Base-by-base conservation (phyloP, 2,113 vertebrate genomes). In the Gnathonemus longibarbis region DNA sequence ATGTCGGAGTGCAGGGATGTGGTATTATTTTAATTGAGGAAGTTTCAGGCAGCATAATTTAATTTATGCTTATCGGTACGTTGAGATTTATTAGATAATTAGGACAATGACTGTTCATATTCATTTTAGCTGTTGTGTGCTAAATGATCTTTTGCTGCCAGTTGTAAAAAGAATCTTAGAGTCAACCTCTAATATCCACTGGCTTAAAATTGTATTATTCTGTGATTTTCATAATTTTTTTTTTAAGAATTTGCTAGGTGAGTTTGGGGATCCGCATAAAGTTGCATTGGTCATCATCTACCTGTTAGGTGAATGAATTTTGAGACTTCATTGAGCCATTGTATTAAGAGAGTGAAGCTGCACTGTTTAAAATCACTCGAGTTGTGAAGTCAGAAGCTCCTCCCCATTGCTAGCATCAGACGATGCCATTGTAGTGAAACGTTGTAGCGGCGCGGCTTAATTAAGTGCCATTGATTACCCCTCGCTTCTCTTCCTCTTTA, bases 401-500 rank as follows among this genome's bases (percentile, higher is more conserved):
- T 19, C 39, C 7, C 31, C 19, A 2, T 8, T 9, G 21, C 50
- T 84, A 27, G 56, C 80, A n/a, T 46, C 39, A 39, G 5, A 52
- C 21, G 77, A 24, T 48, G 58, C 52, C 84, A 62, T 86, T 86
- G 87, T 90, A 42, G 70, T 90, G 48, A 35, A 62, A 87, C 86
- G 31, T 24, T 80, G 66, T 56, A 42, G 86, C n/a, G 10, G 50
- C 21, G 24, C 90, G 46, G 85, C 31, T 88, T 90, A 88, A 87
- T 87, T 88, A 90, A 88, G 70, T 74, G 31, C 42, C 58, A 90
- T 80, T 88, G 85, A 90, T 88, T 87, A 90, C 27, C 31, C 13
- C 87, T 80, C 46, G 48, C 62, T 90, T 48, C 58, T 80, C 19
- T 9, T 52, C 85, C 84, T 77, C 62, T 46, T 90, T 46, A 24